Conservation (phyloP, 2,113 vertebrate species). For the Chlamydotis undulata region DNA sequence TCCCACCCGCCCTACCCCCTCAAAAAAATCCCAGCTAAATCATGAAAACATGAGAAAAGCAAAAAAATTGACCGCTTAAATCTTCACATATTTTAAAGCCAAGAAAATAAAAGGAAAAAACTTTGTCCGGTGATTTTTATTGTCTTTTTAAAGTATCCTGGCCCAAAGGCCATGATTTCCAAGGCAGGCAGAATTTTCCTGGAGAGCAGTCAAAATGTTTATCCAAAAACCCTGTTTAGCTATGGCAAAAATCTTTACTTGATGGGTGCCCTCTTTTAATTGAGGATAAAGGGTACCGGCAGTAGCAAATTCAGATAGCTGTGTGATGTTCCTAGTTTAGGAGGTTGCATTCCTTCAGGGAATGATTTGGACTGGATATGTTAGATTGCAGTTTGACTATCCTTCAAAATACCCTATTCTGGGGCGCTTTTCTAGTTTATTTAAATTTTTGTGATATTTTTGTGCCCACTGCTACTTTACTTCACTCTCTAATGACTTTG, state of each 20-base stretch:
- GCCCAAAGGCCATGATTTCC: neutral
- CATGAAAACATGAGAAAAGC: neutral
- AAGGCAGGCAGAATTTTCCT: neutral
- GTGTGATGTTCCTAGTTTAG: neutral
- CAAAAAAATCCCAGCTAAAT: neutral
- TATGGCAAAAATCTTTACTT: neutral
- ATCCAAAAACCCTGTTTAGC: neutral
- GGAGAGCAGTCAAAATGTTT: neutral
- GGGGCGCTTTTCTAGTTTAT: neutral
- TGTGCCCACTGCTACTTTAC: neutral
- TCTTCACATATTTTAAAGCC: neutral
- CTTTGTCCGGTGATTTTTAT: neutral
- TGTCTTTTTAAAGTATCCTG: neutral
- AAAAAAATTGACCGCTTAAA: neutral
- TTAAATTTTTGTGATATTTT: neutral
- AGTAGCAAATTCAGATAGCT: neutral
- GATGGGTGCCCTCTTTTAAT: neutral
- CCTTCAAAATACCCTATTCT: neutral
- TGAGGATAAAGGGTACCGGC: neutral
- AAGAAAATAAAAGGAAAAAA: neutral
- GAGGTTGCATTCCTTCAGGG: neutral
- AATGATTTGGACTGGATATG: neutral
- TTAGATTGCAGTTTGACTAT: neutral
- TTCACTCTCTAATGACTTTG: neutral
- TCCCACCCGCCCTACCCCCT: too few species aligned